Evolutionary conservation across 2,888 invertebrate genomes (phyloP).

Genomic region (Drosophila pseudotakahashii): DNA sequence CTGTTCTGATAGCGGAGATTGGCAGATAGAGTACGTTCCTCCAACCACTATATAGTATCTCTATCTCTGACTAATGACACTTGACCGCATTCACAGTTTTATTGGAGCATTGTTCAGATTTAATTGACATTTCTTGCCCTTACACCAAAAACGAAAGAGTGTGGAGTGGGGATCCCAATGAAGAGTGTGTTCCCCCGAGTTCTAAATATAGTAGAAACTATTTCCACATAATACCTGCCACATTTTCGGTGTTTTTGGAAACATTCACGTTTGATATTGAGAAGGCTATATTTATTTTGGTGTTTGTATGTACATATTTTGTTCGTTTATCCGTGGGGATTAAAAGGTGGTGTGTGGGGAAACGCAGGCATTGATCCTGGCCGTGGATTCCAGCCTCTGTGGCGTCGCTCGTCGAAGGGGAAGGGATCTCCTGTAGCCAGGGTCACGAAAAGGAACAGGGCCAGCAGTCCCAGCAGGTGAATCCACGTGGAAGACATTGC

Average conservation of each 20-base stretch:
- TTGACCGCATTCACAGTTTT: slow-evolving; percentile 51
- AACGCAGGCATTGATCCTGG: slow-evolving; percentile 15
- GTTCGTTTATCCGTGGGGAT: slow-evolving; percentile 53
- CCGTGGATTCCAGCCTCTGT: slow-evolving; percentile 20
- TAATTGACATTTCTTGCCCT: slow-evolving; percentile 52
- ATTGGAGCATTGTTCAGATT: slow-evolving; percentile 52
- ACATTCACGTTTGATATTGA: background rate
- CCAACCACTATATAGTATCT: background rate
- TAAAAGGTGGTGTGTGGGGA: slow-evolving; percentile 63
- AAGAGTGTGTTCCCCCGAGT: slow-evolving; percentile 1
- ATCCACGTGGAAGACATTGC: slow-evolving; percentile 54
- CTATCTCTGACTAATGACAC: slow-evolving; percentile 26
- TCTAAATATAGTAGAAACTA: slow-evolving; percentile 13
- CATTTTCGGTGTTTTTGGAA: background rate
- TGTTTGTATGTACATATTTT: background rate
- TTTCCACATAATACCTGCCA: slow-evolving; percentile 9
- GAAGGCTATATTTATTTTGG: slow-evolving; percentile 1
- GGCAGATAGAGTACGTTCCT: slow-evolving; percentile 19
- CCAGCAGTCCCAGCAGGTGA: slow-evolving; percentile 30
- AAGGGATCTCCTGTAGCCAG: slow-evolving; percentile 16
- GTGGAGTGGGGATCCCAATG: background rate
- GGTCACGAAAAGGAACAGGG: slow-evolving; percentile 24
- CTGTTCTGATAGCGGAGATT: slow-evolving; percentile 29
- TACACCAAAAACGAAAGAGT: slow-evolving; percentile 3
- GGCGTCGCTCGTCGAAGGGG: slow-evolving; percentile 53